Evolutionary conservation across 2,888 invertebrate genomes (phyloP).

Genomic region (Oeneis ivallda): DNA sequence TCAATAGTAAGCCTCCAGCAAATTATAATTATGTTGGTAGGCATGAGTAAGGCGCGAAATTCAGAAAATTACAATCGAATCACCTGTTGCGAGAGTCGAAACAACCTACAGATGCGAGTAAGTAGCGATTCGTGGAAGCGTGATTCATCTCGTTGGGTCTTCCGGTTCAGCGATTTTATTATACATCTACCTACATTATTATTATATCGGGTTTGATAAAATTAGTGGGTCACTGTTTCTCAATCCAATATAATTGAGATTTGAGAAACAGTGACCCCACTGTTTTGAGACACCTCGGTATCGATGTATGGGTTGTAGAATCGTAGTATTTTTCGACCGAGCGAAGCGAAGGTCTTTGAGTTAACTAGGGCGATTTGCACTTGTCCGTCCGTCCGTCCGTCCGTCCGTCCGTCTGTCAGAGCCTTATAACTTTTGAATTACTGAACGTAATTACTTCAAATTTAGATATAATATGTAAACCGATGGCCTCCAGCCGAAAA

Average conservation of each 20-base stretch:
- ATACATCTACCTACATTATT: not conserved
- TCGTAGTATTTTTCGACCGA: too few species aligned
- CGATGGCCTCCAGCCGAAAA: too few species aligned
- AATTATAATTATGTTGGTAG: not conserved
- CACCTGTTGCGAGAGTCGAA: constrained; percentile 41
- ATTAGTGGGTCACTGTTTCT: constrained; percentile 8
- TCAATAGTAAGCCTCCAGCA: not conserved
- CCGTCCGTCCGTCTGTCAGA: too few species aligned
- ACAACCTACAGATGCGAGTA: constrained; percentile 22
- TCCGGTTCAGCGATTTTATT: constrained; percentile 24
- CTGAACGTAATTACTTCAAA: too few species aligned
- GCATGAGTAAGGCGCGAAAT: constrained; percentile 40
- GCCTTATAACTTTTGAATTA: too few species aligned
- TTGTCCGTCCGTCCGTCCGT: too few species aligned
- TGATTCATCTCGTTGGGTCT: constrained; percentile 30
- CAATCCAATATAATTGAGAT: constrained; percentile 1
- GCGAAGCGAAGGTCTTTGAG: too few species aligned
- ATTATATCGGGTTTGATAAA: not conserved
- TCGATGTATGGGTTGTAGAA: too few species aligned
- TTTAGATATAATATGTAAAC: too few species aligned
- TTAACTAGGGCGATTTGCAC: too few species aligned
- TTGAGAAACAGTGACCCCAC: too few species aligned
- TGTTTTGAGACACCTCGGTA: not conserved
- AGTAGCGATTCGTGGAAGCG: constrained; percentile 20
- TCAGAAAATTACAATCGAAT: constrained; percentile 43